These are phyloP conservation scores for Pluvialis apricaria DNA, from an alignment of 2,113 vertebrate species.

Conservation along the genomic window DNA sequence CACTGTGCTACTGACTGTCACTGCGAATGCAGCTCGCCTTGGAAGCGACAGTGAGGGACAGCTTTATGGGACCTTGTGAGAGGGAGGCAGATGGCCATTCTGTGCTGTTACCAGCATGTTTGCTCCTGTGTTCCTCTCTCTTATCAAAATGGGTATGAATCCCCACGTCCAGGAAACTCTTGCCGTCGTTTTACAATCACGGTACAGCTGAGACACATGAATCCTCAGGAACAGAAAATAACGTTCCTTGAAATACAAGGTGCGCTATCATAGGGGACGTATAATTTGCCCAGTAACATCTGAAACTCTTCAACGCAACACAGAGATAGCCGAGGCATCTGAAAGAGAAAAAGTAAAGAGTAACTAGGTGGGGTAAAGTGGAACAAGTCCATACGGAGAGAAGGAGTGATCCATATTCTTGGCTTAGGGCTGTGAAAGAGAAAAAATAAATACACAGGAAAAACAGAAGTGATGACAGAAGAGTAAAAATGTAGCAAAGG, in stretches of 20 bases:
- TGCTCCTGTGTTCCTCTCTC: background rate
- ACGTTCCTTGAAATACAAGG: background rate
- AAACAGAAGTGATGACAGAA: background rate
- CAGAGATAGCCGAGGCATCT: background rate
- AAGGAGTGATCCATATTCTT: background rate
- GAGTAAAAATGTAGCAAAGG: background rate
- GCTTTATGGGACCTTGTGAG: background rate
- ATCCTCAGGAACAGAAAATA: background rate
- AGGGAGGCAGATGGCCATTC: background rate
- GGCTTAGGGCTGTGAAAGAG: background rate
- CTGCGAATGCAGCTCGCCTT: background rate
- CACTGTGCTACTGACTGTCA: background rate
- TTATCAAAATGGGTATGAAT: background rate
- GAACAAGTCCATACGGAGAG: background rate
- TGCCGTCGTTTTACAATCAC: background rate
- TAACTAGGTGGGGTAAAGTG: background rate
- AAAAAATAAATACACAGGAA: background rate
- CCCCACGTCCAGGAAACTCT: background rate
- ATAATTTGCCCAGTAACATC: background rate
- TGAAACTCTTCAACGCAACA: background rate
- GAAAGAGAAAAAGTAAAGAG: background rate
- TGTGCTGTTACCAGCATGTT: background rate
- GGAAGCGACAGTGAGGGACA: background rate
- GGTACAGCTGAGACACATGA: background rate
- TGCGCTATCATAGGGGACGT: background rate